Evolutionary conservation across 2,113 vertebrate species (phyloP).

Genomic region (Manacus vitellinus): DNA sequence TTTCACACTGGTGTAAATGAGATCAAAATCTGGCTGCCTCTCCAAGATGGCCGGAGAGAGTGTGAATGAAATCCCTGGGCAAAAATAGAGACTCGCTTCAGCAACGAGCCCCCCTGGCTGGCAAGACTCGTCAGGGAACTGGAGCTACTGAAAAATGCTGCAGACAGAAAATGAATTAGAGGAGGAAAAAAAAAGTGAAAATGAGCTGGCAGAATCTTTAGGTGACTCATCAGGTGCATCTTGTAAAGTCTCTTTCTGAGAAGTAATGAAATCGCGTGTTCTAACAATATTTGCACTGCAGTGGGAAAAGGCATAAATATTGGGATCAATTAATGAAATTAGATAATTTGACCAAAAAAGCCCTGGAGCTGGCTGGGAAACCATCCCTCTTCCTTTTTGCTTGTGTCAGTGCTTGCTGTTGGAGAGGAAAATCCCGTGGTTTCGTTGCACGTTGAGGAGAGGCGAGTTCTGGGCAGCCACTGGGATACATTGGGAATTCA

Average conservation of each 20-base stretch:
- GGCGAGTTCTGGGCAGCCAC: accelerated
- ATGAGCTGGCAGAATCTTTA: conserved; percentile 63
- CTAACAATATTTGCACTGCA: conserved; percentile 67
- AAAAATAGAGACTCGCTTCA: not conserved
- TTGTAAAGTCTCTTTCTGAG: conserved; percentile 57
- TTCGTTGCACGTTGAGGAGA: accelerated
- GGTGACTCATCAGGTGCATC: conserved; percentile 73
- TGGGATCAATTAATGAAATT: conserved; percentile 68
- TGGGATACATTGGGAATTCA: not conserved
- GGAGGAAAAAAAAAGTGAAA: conserved; percentile 34
- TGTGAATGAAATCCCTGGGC: not conserved
- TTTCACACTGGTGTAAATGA: not conserved
- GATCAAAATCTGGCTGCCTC: not conserved
- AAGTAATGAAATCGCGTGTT: conserved; percentile 59
- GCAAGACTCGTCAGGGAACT: not conserved
- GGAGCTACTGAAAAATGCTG: conserved; percentile 25
- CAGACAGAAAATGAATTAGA: conserved; percentile 56
- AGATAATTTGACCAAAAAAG: conserved; percentile 62
- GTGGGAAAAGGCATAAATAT: conserved; percentile 63
- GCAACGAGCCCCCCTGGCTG: not conserved
- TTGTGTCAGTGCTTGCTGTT: not conserved
- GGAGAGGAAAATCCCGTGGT: not conserved
- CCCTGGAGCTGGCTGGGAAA: conserved; percentile 44
- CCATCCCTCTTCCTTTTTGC: conserved; percentile 28
- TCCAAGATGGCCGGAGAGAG: not conserved